Conservation (phyloP, 2,113 vertebrate genomes). For the Paramormyrops kingsleyae region DNA sequence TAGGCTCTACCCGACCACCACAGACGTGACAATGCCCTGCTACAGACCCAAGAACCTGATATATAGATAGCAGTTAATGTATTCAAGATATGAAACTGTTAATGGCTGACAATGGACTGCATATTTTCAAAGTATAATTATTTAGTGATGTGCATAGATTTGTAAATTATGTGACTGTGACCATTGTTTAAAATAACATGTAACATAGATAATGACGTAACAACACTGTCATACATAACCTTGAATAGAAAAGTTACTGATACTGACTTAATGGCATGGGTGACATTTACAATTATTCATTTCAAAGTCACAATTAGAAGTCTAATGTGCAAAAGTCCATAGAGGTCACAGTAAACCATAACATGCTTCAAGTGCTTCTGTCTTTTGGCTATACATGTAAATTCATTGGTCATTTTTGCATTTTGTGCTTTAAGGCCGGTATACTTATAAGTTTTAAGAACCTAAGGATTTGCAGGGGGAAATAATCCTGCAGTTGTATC, state of each 20-base stretch:
- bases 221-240: not conserved
- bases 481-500: not conserved
- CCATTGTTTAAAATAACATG: not conserved
- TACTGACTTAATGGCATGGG: not conserved
- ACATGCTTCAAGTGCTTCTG: not conserved
- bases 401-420: not conserved
- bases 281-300: slow-evolving; percentile 1
- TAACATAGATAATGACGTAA: not conserved
- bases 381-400: not conserved
- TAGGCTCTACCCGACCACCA: not conserved
- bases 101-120: not conserved
- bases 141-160: not conserved
- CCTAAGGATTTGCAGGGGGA: not conserved
- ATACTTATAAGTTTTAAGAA: not conserved
- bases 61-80: not conserved
- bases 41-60: not conserved
- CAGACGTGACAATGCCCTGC: not conserved
- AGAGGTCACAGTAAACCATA: not conserved
- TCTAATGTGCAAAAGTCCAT: not conserved
- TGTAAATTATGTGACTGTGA: not conserved
- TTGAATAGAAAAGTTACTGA: not conserved
- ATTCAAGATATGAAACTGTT: not conserved
- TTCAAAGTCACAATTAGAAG: not conserved
- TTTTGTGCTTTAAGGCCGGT: not conserved
- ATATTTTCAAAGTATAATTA: not conserved